Conservation (phyloP, 2,113 vertebrate genomes). For the Beaufortia kweichowensis region DNA sequence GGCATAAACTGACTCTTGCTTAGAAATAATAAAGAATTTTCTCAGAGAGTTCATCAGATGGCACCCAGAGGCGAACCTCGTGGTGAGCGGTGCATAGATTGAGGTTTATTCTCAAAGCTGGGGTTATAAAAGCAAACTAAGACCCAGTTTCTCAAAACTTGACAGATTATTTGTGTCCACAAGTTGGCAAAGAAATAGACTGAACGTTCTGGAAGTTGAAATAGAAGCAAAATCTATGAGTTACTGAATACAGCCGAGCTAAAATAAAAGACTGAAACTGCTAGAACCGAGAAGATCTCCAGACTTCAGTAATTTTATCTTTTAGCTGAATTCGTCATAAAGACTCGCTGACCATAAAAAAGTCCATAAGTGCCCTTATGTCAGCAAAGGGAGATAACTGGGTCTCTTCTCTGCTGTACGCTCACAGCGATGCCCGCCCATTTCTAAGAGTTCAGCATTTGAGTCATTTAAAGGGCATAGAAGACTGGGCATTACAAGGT, state of each 20-base stretch:
- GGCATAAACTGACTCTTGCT: slow-evolving; percentile 28
- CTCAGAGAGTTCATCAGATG: slow-evolving; percentile 17
- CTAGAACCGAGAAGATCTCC: neutral
- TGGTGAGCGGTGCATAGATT: slow-evolving; percentile 6
- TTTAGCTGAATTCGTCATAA: neutral
- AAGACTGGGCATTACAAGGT: slow-evolving; percentile 40
- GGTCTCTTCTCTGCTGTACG: neutral
- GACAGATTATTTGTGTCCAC: neutral
- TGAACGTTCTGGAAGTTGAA: neutral
- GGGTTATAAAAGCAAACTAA: slow-evolving; percentile 31
- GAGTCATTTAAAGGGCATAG: slow-evolving; percentile 38
- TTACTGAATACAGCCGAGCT: neutral
- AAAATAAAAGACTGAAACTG: neutral
- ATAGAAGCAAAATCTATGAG: neutral
- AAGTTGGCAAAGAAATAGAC: slow-evolving; percentile 13
- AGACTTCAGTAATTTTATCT: slow-evolving; percentile 9
- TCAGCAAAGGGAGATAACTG: neutral
- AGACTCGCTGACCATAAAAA: slow-evolving; percentile 3
- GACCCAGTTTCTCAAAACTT: neutral
- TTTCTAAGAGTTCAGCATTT: neutral
- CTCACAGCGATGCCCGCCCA: neutral
- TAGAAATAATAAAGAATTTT: slow-evolving; percentile 19
- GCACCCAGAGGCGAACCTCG: slow-evolving; percentile 1
- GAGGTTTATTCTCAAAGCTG: slow-evolving; percentile 6
- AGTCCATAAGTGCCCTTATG: neutral